phyloP scores from a whole-genome alignment of 2,888 invertebrate genomes.

The Synanthedon tipuliformis region DNA sequence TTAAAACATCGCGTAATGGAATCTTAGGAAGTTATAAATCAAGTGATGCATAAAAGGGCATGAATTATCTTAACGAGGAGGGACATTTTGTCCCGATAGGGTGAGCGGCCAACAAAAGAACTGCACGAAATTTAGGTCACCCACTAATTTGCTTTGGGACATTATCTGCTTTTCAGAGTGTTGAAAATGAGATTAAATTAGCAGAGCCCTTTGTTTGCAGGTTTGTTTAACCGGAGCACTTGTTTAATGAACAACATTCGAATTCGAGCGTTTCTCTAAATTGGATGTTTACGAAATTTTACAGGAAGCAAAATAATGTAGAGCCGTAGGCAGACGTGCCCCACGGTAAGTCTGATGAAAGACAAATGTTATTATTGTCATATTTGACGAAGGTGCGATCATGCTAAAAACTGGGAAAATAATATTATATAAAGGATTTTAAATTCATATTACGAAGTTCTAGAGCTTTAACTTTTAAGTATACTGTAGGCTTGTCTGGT shows the following conservation, averaged over 20 bases:
- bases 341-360: too few species aligned
- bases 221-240: not conserved
- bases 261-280: too few species aligned
- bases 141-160: conserved; percentile 10
- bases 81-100: conserved; percentile 5
- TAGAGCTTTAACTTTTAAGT: too few species aligned
- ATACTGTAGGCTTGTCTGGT: too few species aligned
- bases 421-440: too few species aligned
- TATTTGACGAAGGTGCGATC: too few species aligned
- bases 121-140: conserved; percentile 6
- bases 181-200: conserved; percentile 7
- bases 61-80: conserved; percentile 9
- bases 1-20: conserved; percentile 6
- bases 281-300: too few species aligned
- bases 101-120: conserved; percentile 7
- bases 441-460: too few species aligned
- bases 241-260: not conserved
- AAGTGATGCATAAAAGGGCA: conserved; percentile 6
- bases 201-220: conserved; percentile 1
- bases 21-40: conserved; percentile 10
- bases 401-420: too few species aligned
- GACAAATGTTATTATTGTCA: too few species aligned
- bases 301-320: too few species aligned
- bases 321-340: too few species aligned
- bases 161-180: conserved; percentile 6